Evolutionary conservation across 2,888 invertebrate genomes (phyloP).

Genomic region (Heliconius erato): DNA sequence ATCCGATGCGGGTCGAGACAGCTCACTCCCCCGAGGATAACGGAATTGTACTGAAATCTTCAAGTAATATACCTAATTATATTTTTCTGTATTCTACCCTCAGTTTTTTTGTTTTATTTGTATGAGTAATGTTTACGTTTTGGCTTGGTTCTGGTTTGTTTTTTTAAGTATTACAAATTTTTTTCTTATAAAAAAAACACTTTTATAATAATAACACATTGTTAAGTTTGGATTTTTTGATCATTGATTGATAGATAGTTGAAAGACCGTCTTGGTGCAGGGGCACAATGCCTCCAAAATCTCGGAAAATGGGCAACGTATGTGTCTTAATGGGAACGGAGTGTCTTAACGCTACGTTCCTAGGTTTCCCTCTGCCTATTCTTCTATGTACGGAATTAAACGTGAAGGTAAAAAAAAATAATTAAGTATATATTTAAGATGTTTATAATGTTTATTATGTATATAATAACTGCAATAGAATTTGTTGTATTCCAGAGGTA

Average conservation of each 20-base stretch:
- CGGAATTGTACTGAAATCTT: slow-evolving; percentile 25
- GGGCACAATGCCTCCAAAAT: neutral
- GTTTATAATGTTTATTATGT: too few relatives aligned
- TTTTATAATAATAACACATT: too few relatives aligned
- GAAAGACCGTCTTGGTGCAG: too few relatives aligned
- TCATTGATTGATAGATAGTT: too few relatives aligned
- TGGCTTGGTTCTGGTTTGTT: too few relatives aligned
- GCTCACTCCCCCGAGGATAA: slow-evolving; percentile 22
- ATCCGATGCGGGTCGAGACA: slow-evolving; percentile 39
- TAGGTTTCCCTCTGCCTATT: neutral
- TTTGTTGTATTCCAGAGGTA: too few relatives aligned
- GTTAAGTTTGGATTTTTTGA: too few relatives aligned
- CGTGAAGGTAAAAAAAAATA: too few relatives aligned
- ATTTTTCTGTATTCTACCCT: neutral
- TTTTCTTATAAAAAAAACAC: too few relatives aligned
- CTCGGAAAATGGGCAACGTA: neutral
- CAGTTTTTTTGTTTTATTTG: neutral
- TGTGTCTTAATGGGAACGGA: neutral
- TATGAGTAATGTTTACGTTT: neutral
- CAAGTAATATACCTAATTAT: slow-evolving; percentile 24
- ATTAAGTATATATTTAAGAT: too few relatives aligned
- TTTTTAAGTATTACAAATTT: too few relatives aligned
- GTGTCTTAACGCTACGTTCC: neutral
- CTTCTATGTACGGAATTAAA: neutral
- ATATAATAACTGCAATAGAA: too few relatives aligned